A percentile compares a stretch with the other conserved stretches of the same genome.
Conservation (phyloP, 2,113 vertebrate species). For the Antigone vipio region DNA sequence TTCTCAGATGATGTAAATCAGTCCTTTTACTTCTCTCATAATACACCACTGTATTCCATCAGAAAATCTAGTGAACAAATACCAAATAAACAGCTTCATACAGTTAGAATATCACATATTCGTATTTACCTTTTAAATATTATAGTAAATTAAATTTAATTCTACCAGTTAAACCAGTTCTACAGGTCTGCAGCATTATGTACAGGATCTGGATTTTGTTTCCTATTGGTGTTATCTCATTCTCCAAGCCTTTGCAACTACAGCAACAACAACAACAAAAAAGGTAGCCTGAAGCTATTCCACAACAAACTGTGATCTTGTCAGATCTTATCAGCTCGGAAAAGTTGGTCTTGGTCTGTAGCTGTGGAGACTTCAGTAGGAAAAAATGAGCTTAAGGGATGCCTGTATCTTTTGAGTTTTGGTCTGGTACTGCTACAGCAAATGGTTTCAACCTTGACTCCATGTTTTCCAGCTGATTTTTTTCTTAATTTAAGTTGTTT, state of each 20-base stretch:
- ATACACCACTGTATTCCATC: not conserved
- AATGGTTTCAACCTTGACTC: not conserved
- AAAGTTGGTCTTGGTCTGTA: not conserved
- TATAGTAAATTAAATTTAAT: not conserved
- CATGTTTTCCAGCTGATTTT: not conserved
- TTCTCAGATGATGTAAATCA: not conserved
- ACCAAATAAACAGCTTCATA: not conserved
- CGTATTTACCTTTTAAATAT: not conserved
- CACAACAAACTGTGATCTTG: slow-evolving; percentile 15
- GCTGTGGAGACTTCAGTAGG: not conserved
- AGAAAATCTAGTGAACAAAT: not conserved
- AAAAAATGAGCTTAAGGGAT: not conserved
- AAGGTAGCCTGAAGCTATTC: not conserved
- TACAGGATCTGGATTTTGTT: not conserved
- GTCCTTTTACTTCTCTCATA: not conserved
- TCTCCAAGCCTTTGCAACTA: not conserved
- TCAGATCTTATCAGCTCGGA: slow-evolving; percentile 41
- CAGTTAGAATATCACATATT: not conserved
- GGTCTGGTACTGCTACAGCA: not conserved
- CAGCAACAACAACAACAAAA: not conserved
- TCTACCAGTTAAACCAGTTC: not conserved
- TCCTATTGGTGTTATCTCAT: not conserved
- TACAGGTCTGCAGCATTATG: not conserved
- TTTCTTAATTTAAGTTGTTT: not conserved
- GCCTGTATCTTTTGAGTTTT: not conserved